A percentile compares a stretch with the other conserved stretches of the same genome.
Evolutionary conservation across 2,113 vertebrate genomes (phyloP).

Genomic region (Mesitornis unicolor): DNA sequence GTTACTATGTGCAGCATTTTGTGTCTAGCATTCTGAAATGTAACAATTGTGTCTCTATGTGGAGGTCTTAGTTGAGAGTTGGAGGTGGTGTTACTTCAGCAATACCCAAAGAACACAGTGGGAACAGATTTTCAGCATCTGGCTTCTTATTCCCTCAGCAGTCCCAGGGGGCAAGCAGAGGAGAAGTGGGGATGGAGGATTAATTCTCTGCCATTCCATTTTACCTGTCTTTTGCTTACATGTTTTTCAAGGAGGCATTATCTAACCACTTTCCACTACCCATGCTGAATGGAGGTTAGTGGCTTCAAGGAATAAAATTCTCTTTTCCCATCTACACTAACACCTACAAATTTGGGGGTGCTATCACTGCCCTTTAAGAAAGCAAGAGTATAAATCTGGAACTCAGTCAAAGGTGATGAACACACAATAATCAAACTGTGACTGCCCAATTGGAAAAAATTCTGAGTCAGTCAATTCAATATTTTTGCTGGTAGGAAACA

Average conservation of each 20-base stretch:
- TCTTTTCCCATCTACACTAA: neutral
- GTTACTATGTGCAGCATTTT: neutral
- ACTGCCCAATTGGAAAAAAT: neutral
- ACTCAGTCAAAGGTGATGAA: neutral
- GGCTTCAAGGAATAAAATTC: neutral
- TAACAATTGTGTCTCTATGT: neutral
- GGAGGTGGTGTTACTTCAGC: neutral
- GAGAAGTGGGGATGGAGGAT: neutral
- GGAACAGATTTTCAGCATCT: neutral
- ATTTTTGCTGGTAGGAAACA: constrained; percentile 29
- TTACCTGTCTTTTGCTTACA: neutral
- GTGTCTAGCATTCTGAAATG: neutral
- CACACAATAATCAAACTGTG: neutral
- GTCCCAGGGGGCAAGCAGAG: neutral
- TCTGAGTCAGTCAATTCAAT: neutral
- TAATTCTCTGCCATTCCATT: neutral
- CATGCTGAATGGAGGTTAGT: neutral
- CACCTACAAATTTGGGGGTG: neutral
- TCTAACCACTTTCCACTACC: neutral
- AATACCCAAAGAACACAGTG: neutral
- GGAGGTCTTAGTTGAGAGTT: neutral
- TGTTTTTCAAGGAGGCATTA: neutral
- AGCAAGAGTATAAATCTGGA: neutral
- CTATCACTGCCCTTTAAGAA: neutral
- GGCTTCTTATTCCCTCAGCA: neutral